Base-by-base conservation (phyloP, 1,140 invertebrate species). In the Drosophila pallidifrons region DNA sequence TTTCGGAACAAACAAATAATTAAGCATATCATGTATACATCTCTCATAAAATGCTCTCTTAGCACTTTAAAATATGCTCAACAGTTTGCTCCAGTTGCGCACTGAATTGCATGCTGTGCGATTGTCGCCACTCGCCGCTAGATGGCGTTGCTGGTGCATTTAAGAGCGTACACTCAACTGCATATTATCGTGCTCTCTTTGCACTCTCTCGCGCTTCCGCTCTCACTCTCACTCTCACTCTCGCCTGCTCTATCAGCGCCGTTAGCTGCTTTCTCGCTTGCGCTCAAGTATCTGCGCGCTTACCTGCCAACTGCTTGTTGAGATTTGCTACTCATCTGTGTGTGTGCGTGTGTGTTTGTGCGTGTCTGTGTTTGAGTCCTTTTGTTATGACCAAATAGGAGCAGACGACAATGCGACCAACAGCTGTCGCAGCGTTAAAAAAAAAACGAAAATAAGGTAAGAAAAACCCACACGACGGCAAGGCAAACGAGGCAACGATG, bases 401-500 rank as follows among this genome's bases (percentile, higher is more conserved):
- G 54, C 61, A 51, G 58, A 72, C 61, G 58, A 72, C 61, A 72
- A 72, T 66, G 69, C 61, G 69, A 8, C 64, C 60, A 55, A 65
- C 69, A 71, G 69, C 69, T 71, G 69, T 60, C 69, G 32, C 52
- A 71, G 46, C 28, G 49, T 49, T 64, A 71, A 71, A 63, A 57
- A 66, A 43, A 46, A 20, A 3, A 20, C 20, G 20, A 25, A 25
- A 25, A 25, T 25, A 59, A 60, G 32, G 58, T 30, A 45, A 30
- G 10, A 45, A 35, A 61, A 41, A 54, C 51, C 51, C 51, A 54
- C 51, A 54, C 51, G 51, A 15, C 15, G 54, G 54, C 52, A 54
- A 35, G 57, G 74, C 61, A 88, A 83, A 68, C 83, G 76, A 83
- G 76, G 79, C 79, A 66, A 73, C 78, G 64, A 82, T 67, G 63